These are phyloP conservation scores for Mycalesis mineus DNA, from an alignment of 2,888 invertebrate species.

Conservation along the genomic window DNA sequence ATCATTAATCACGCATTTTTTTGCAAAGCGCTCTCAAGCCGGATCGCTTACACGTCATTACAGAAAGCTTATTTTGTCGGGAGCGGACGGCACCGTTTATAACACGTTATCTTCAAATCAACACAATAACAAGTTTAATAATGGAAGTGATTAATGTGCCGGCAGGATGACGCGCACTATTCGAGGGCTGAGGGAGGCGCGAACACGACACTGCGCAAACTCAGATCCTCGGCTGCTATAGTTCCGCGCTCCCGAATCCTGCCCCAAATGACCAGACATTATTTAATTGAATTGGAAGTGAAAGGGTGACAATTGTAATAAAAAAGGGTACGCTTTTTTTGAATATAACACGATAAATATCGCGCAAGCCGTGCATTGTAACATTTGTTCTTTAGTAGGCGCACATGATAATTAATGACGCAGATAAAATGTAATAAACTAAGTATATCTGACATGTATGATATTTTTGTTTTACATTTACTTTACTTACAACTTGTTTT, in stretches of 20 bases:
- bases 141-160: constrained; percentile 75
- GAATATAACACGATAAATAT: constrained; percentile 67
- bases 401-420: constrained; percentile 37
- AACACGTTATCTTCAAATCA: constrained; percentile 76
- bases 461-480: background rate
- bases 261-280: constrained; percentile 78
- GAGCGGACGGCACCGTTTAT: constrained; percentile 76
- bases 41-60: constrained; percentile 71
- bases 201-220: constrained; percentile 46
- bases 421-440: constrained; percentile 22
- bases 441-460: background rate
- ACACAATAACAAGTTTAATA: constrained; percentile 77
- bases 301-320: constrained; percentile 78
- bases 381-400: constrained; percentile 67
- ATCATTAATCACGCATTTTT: constrained; percentile 62
- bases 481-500: no score
- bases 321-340: constrained; percentile 73
- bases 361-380: constrained; percentile 72
- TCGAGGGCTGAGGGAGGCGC: constrained; percentile 62
- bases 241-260: constrained; percentile 37
- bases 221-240: constrained; percentile 20
- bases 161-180: constrained; percentile 74
- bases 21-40: constrained; percentile 46
- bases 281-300: constrained; percentile 76
- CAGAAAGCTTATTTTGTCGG: constrained; percentile 73